These are phyloP conservation scores for Sitta carolinensis DNA, from an alignment of 2,797 vertebrate genomes.

Conservation along the genomic window DNA sequence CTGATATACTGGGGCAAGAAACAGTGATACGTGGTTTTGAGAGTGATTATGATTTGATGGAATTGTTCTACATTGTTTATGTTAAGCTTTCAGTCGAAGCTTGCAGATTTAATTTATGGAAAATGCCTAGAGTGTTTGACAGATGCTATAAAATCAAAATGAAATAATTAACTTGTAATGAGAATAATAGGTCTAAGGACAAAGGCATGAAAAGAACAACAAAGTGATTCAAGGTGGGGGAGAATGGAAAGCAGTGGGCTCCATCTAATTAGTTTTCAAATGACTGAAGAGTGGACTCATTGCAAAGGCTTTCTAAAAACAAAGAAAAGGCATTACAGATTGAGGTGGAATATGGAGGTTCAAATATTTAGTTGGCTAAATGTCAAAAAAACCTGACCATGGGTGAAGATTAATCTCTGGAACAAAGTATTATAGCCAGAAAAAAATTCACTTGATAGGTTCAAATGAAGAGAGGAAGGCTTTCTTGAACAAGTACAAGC, in stretches of 20 bases:
- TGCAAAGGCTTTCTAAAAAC: not conserved
- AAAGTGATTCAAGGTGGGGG: conserved; percentile 3
- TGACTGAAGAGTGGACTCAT: not conserved
- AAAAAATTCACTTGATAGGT: not conserved
- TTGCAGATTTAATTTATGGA: conserved; percentile 59
- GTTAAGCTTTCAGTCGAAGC: conserved; percentile 12
- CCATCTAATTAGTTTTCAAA: not conserved
- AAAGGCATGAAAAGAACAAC: conserved; percentile 45
- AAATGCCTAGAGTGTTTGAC: conserved; percentile 62
- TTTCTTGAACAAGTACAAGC: not conserved
- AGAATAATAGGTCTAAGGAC: conserved; percentile 49
- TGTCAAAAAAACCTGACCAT: not conserved
- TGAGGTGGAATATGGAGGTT: not conserved
- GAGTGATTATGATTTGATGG: not conserved
- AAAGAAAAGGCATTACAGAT: not conserved
- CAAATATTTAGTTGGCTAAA: not conserved
- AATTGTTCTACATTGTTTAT: conserved; percentile 38
- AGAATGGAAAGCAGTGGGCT: not conserved
- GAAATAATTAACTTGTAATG: conserved; percentile 57
- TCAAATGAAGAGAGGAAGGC: not conserved
- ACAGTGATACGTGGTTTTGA: not conserved
- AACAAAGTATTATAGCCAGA: not conserved
- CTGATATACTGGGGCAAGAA: not conserved
- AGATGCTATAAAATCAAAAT: conserved; percentile 60
- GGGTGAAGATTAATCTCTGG: not conserved